Percentiles rank a stretch among this genome's conserved stretches.
These are phyloP conservation scores for Tokudaia muenninki DNA, from an alignment of 2,797 vertebrate species.

Conservation along the genomic window DNA sequence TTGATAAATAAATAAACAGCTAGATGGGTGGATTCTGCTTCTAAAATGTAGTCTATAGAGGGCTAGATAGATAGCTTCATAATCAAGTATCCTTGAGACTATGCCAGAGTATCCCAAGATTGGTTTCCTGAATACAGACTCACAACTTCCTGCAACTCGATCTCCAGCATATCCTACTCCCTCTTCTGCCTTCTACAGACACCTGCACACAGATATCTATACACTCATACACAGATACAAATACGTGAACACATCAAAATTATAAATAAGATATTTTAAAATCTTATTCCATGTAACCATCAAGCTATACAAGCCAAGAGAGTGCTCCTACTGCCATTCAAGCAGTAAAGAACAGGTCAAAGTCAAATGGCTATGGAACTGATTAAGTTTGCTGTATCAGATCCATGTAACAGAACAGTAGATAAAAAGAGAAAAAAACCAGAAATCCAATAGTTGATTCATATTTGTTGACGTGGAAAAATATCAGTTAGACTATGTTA, in stretches of 20 bases:
- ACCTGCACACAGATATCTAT: background rate
- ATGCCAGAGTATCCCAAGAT: background rate
- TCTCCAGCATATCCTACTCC: no score
- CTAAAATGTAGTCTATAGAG: background rate
- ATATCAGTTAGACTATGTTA: background rate
- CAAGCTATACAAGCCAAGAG: background rate
- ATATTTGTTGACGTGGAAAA: slow-evolving; percentile 30
- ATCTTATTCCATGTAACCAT: background rate
- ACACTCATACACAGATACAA: background rate
- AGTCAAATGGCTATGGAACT: background rate
- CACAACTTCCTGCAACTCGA: background rate
- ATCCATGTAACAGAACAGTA: background rate
- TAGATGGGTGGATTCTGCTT: background rate
- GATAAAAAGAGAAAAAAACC: background rate
- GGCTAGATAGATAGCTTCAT: background rate
- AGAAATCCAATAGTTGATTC: background rate
- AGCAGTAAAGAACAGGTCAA: background rate
- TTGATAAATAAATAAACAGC: background rate
- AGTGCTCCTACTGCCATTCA: background rate
- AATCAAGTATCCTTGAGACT: background rate
- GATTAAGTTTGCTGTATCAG: background rate
- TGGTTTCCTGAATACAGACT: background rate
- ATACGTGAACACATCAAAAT: background rate
- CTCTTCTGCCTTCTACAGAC: background rate
- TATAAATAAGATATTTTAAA: background rate